Evolutionary conservation across 2,113 vertebrate genomes (phyloP).

Genomic region (Perca fluviatilis): DNA sequence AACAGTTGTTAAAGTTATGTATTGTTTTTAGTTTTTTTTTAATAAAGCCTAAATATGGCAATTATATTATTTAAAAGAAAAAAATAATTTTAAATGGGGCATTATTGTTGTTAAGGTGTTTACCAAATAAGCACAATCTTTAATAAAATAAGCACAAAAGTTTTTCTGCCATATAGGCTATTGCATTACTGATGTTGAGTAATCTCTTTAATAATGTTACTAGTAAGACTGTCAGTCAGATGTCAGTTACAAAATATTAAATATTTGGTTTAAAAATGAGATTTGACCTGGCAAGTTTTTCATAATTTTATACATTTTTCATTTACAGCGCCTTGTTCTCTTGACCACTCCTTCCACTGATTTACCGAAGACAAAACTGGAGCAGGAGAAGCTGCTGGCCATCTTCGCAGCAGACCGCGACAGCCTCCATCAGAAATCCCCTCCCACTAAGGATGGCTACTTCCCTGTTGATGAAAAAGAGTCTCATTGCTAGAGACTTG

Average conservation of each 20-base stretch:
- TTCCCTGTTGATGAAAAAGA: constrained; percentile 81
- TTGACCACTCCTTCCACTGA: constrained; percentile 80
- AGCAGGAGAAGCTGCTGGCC: constrained; percentile 78
- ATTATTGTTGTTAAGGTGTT: neutral
- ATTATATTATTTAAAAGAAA: neutral
- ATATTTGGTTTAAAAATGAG: neutral
- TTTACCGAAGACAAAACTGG: constrained; percentile 78
- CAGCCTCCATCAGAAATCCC: constrained; percentile 60
- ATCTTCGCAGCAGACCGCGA: constrained; percentile 71
- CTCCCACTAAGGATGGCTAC: constrained; percentile 76
- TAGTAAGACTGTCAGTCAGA: neutral
- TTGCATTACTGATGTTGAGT: neutral
- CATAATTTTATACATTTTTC: neutral
- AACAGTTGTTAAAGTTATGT: neutral
- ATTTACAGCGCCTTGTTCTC: constrained; percentile 73
- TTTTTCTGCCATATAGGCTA: neutral
- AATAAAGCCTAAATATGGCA: neutral
- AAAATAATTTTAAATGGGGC: neutral
- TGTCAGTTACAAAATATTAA: neutral
- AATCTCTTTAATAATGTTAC: neutral
- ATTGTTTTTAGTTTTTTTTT: neutral
- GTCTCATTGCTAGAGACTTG: constrained; percentile 78
- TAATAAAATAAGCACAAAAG: no score
- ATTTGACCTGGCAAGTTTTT: no score
- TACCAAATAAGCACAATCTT: neutral